Conservation (phyloP, 2,797 vertebrate genomes). For the Melanotaenia parkinsoni region DNA sequence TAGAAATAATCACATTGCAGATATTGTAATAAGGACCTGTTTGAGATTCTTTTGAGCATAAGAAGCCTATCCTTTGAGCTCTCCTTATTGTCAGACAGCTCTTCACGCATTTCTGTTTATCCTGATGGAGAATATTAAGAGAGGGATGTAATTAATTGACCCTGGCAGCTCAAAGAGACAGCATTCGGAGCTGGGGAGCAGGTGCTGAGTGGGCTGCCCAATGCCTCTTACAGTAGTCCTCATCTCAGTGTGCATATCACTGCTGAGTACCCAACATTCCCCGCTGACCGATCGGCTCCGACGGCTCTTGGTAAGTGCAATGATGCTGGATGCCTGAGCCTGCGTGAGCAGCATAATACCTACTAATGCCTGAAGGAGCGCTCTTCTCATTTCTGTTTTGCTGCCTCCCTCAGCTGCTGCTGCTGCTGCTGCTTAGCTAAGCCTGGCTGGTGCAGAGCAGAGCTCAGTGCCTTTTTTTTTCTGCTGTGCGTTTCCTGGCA, state of each 20-base stretch:
- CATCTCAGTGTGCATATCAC: constrained; percentile 53
- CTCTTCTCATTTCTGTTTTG: constrained; percentile 77
- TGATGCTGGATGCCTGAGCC: constrained; percentile 80
- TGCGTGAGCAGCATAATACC: constrained; percentile 82
- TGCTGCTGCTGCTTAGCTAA: constrained; percentile 51
- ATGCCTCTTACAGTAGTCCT: constrained; percentile 43
- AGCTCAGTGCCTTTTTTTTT: constrained; percentile 64
- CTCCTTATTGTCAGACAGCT: constrained; percentile 29
- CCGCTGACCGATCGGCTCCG: constrained; percentile 83
- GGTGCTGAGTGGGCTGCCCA: constrained; percentile 54
- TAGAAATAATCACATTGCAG: constrained; percentile 4
- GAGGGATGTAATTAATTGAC: constrained; percentile 75
- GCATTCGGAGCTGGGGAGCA: constrained; percentile 48
- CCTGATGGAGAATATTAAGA: constrained; percentile 65
- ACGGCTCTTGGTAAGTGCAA: constrained; percentile 79
- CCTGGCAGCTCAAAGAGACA: constrained; percentile 62
- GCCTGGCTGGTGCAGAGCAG: constrained; percentile 59
- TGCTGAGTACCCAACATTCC: constrained; percentile 58
- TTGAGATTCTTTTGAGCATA: background rate
- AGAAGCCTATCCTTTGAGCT: too few species aligned
- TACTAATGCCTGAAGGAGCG: constrained; percentile 82
- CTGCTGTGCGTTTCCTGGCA: constrained; percentile 75
- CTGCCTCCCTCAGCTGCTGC: constrained; percentile 63
- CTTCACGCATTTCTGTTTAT: constrained; percentile 65
- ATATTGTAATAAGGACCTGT: background rate